Base-by-base conservation (phyloP, 2,888 invertebrate genomes). In the Aelia acuminata region DNA sequence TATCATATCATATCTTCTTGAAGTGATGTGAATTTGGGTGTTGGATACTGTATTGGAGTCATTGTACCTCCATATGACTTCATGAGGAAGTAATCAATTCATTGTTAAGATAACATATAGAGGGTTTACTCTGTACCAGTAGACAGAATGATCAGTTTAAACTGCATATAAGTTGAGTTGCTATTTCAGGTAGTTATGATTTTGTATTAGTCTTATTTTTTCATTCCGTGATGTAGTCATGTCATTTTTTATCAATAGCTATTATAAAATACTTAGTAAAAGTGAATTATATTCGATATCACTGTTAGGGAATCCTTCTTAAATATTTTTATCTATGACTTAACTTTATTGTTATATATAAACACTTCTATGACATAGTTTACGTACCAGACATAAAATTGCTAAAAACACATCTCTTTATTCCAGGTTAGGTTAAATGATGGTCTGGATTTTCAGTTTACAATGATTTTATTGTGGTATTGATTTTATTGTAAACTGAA, bases 21-120 rank as follows among this genome's bases (percentile, higher is more conserved):
- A 35, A 57, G 31, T 35, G 18, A 35, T 35, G 35, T 70, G 35
- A 63, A 31, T 63, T 31, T 70, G 31, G 3, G 7, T 70, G 35
- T 35, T 18, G 35, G 31, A 35, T 70, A 20, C 35, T 80, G n/a
- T 80, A 80, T 47, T 39, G n/a, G 80, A 87, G 87, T 87, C 87
- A 87, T 87, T 87, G 87, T 87, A 87, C 70, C 87, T 87, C 57
- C 87, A 87, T 70, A 53, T 47, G 43, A 47, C 20, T 70, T 49
- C 47, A 43, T 63, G 70, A 87, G 87, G 87, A 87, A 70, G 87
- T 87, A n/a, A 87, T 87, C 70, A 87, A 87, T 87, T 87, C 47
- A 87, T 70, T 80, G 80, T 80, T 70, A 63, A 63, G 63, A 70
- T 70, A 70, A 35, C 31, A 47, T 80, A 43, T 80, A 80, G 80